These are phyloP conservation scores for Ceratosolen solmsi DNA, from an alignment of 1,140 invertebrate species.

Conservation along the genomic window DNA sequence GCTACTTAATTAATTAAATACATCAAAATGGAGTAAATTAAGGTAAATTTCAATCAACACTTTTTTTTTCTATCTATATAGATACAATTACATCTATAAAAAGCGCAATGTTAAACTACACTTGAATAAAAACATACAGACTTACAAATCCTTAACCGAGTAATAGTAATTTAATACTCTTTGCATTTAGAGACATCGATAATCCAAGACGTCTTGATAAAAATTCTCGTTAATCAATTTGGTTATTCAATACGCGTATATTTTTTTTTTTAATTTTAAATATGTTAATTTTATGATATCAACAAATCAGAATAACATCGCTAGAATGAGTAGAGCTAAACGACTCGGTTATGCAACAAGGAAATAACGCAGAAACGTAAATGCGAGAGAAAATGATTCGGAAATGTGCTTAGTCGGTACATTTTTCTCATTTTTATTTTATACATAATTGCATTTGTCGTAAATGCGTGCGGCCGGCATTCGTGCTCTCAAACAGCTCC, in stretches of 20 bases:
- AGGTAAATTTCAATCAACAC: background rate
- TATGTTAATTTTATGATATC: background rate
- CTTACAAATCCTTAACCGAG: slow-evolving; percentile 6
- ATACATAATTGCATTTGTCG: slow-evolving; percentile 45
- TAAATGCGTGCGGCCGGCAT: slow-evolving; percentile 49
- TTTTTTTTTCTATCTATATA: background rate
- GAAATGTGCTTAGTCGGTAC: slow-evolving; percentile 20
- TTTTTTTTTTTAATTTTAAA: background rate
- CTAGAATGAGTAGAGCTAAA: background rate
- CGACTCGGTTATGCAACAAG: background rate
- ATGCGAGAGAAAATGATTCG: slow-evolving; percentile 12
- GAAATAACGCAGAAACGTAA: background rate
- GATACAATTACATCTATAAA: background rate
- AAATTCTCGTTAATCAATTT: background rate
- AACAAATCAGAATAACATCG: background rate
- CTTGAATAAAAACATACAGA: background rate
- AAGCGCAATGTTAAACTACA: slow-evolving; percentile 9
- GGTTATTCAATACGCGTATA: background rate
- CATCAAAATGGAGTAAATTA: background rate
- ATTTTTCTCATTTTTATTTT: background rate
- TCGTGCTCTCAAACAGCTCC: slow-evolving; percentile 43
- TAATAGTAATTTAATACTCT: too few relatives aligned
- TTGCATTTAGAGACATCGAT: slow-evolving; percentile 42
- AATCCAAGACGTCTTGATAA: slow-evolving; percentile 29
- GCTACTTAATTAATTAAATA: too few relatives aligned